These are phyloP conservation scores for Petrocephalus sullivani DNA, from an alignment of 2,797 vertebrate species.

Conservation along the genomic window DNA sequence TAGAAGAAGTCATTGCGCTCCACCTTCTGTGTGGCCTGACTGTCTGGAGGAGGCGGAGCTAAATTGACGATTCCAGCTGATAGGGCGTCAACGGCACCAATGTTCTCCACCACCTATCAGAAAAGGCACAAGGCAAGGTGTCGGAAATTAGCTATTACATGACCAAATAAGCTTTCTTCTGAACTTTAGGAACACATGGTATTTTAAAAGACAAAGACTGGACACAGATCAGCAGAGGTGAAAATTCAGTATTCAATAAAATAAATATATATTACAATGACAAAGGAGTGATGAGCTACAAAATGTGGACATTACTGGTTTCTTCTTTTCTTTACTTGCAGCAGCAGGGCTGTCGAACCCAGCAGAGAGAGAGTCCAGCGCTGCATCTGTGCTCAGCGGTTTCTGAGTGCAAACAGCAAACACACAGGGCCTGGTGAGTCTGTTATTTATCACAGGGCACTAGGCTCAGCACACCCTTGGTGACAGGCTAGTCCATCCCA, in stretches of 20 bases:
- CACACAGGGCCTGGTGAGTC: background rate
- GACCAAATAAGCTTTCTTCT: background rate
- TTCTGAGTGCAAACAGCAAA: slow-evolving; percentile 40
- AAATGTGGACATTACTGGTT: slow-evolving; percentile 10
- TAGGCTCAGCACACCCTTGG: background rate
- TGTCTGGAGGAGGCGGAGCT: slow-evolving; percentile 41
- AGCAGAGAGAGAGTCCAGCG: slow-evolving; percentile 54
- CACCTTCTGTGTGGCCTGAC: slow-evolving; percentile 38
- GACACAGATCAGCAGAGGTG: background rate
- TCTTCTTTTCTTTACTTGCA: slow-evolving; percentile 18
- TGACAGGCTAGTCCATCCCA: background rate
- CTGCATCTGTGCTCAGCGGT: slow-evolving; percentile 57
- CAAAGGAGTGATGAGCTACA: background rate
- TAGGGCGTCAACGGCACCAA: slow-evolving; percentile 33
- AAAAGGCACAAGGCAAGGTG: background rate
- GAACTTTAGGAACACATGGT: background rate
- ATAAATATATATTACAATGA: background rate
- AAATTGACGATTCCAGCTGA: slow-evolving; percentile 45
- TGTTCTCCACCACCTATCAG: slow-evolving; percentile 35
- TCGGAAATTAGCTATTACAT: background rate
- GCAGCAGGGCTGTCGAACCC: slow-evolving; percentile 49
- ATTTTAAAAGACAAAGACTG: background rate
- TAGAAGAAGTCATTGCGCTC: background rate
- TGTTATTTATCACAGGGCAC: background rate
- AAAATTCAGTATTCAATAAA: background rate